Percentiles rank a stretch among this genome's conserved stretches.
Conservation (phyloP, 2,888 invertebrate genomes). For the Parelbella ahira region DNA sequence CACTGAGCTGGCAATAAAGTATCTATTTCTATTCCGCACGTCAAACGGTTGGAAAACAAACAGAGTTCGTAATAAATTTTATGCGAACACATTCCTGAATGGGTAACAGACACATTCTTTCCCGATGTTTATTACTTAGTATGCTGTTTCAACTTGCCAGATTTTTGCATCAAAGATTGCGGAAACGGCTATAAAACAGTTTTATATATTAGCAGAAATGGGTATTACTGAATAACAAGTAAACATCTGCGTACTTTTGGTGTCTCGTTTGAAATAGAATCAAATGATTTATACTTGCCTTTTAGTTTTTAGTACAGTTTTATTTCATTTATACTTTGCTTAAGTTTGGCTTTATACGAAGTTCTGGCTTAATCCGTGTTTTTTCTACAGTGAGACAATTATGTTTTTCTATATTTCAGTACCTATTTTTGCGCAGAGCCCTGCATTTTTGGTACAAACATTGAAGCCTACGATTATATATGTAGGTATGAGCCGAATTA, state of each 20-base stretch:
- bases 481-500: no score
- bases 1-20: conserved; percentile 23
- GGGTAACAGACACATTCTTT: conserved; percentile 27
- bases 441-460: no score
- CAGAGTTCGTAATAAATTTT: conserved; percentile 31
- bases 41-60: conserved; percentile 32
- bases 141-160: conserved; percentile 28
- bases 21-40: conserved; percentile 33
- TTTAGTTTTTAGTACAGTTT: no score
- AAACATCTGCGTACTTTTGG: conserved; percentile 14
- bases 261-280: no score
- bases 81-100: conserved; percentile 30
- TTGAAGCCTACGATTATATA: no score
- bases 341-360: no score
- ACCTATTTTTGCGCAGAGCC: no score
- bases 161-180: conserved; percentile 23
- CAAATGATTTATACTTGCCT: no score
- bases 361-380: no score
- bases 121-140: conserved; percentile 31
- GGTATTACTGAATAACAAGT: conserved; percentile 1
- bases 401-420: no score
- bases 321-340: no score
- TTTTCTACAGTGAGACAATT: no score
- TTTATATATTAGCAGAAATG: conserved; percentile 14
- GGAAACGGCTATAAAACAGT: conserved; percentile 19